phyloP scores from a whole-genome alignment of 2,113 vertebrate genomes.

The Fregetta grallaria region DNA sequence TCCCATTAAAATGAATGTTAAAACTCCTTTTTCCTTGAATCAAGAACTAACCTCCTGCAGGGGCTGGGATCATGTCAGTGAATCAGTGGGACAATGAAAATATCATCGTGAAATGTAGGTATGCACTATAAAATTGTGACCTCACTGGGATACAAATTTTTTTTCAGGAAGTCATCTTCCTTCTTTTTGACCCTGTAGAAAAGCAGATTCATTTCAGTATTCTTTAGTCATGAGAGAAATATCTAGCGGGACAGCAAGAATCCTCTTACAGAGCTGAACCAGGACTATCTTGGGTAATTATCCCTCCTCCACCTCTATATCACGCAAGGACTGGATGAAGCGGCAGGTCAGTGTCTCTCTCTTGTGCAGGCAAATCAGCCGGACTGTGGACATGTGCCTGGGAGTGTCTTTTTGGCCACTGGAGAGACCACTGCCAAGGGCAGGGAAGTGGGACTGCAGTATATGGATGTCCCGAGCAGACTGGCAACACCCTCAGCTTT shows the following conservation, averaged over 20 bases:
- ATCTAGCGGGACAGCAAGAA: neutral
- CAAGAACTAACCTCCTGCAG: neutral
- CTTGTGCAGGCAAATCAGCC: neutral
- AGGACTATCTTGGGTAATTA: neutral
- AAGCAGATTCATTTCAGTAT: neutral
- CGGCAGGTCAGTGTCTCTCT: neutral
- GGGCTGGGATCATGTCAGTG: neutral
- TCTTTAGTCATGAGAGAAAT: neutral
- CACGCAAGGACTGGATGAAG: neutral
- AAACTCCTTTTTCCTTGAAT: neutral
- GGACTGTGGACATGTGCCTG: neutral
- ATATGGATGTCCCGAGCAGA: neutral
- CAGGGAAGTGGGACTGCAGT: neutral
- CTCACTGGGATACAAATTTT: neutral
- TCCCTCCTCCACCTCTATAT: neutral
- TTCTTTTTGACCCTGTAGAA: neutral
- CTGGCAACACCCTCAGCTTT: neutral
- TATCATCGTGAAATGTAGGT: neutral
- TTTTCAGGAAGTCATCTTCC: neutral
- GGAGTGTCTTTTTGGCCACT: neutral
- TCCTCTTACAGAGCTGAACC: neutral
- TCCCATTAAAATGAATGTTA: conserved; percentile 14
- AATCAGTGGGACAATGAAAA: neutral
- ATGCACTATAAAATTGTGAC: neutral
- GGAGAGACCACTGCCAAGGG: neutral